phyloP scores from a whole-genome alignment of 2,797 vertebrate species.

The Monodelphis domestica region DNA sequence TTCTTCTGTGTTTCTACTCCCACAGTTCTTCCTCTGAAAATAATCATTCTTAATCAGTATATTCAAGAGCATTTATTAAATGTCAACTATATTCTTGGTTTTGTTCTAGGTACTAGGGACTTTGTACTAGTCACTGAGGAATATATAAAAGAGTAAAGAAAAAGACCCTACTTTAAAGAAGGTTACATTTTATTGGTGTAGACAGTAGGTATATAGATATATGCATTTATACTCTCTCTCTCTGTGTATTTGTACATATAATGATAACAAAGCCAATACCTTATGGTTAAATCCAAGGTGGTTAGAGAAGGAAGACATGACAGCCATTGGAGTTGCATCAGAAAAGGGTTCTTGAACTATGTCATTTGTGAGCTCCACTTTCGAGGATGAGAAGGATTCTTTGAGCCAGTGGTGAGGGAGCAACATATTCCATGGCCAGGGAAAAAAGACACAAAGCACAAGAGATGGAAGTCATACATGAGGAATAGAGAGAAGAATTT shows the following conservation, averaged over 20 bases:
- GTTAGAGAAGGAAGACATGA: not conserved
- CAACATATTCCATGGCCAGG: no score
- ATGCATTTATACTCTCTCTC: not conserved
- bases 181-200: not conserved
- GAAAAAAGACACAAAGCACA: not conserved
- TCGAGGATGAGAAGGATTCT: not conserved
- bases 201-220: not conserved
- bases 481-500: not conserved
- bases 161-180: not conserved
- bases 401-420: no score
- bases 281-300: not conserved
- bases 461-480: not conserved
- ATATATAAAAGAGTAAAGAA: not conserved
- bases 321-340: not conserved
- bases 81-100: not conserved
- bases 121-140: not conserved
- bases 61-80: not conserved
- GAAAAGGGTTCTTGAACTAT: not conserved
- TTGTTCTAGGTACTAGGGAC: not conserved
- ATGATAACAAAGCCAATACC: not conserved
- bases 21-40: no score
- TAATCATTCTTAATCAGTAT: not conserved
- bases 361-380: not conserved
- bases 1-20: no score
- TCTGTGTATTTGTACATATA: not conserved